Percentiles rank a stretch among this genome's conserved stretches.
Evolutionary conservation across 2,888 invertebrate species (phyloP).

Genomic region (Suillia variegata): DNA sequence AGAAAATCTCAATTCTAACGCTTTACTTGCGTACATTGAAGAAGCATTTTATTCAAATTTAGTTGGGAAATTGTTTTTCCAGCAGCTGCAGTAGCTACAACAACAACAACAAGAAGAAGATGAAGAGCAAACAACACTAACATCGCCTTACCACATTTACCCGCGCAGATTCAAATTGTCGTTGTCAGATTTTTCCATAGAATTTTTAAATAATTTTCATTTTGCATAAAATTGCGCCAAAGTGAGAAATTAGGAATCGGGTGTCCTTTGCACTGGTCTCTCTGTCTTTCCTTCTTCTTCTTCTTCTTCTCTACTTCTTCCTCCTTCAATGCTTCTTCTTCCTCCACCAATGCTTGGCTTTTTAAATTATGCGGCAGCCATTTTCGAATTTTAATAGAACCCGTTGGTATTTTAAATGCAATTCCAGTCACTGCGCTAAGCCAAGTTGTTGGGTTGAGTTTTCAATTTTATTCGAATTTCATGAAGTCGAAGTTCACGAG

Average conservation of each 20-base stretch:
- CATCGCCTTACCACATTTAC: neutral
- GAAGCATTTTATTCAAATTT: slow-evolving; percentile 26
- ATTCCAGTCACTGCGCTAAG: neutral
- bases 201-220: slow-evolving; percentile 20
- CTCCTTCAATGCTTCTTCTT: too few relatives aligned
- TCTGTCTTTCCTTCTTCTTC: neutral
- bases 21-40: neutral
- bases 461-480: too few relatives aligned
- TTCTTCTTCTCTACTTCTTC: neutral
- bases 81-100: slow-evolving; percentile 17
- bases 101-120: slow-evolving; percentile 4
- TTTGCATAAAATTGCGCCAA: slow-evolving; percentile 10
- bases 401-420: neutral
- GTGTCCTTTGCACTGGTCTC: neutral
- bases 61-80: slow-evolving; percentile 28
- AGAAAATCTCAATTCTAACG: neutral
- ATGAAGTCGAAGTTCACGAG: too few relatives aligned
- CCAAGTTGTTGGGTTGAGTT: too few relatives aligned
- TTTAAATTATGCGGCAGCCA: too few relatives aligned
- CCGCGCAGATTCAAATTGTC: neutral
- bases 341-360: too few relatives aligned
- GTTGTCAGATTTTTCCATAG: slow-evolving; percentile 16
- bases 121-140: neutral
- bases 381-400: neutral
- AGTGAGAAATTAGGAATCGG: neutral